These are phyloP conservation scores for Pelusios castaneus DNA, from an alignment of 2,113 vertebrate genomes.

Conservation along the genomic window DNA sequence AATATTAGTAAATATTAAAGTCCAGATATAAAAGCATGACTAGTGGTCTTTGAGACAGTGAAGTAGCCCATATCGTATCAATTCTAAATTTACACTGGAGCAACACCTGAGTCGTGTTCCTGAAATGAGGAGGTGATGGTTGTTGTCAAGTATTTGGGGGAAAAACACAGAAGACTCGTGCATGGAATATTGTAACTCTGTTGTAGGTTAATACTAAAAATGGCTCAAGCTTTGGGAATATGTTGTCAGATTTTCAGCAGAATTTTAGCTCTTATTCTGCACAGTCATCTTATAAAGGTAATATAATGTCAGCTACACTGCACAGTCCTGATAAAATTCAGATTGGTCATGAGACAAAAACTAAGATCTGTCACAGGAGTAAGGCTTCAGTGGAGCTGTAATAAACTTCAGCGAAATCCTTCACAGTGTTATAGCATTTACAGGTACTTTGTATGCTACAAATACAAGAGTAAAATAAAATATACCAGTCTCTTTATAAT, in stretches of 20 bases:
- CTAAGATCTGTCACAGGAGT: not conserved
- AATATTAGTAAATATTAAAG: not conserved
- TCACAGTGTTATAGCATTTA: not conserved
- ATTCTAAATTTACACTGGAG: not conserved
- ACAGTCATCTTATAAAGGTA: not conserved
- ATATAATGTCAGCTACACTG: not conserved
- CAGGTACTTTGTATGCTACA: not conserved
- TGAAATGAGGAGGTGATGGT: fast-evolving
- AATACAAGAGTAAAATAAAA: not conserved
- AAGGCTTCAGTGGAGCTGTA: not conserved
- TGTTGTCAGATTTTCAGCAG: fast-evolving
- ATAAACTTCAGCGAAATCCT: not conserved
- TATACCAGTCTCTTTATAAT: not conserved
- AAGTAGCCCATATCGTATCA: not conserved
- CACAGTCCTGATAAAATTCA: not conserved
- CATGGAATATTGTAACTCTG: fast-evolving
- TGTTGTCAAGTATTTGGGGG: not conserved
- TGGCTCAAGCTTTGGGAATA: not conserved
- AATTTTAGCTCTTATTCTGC: not conserved
- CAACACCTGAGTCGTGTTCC: not conserved
- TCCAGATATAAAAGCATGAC: not conserved
- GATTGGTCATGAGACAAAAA: not conserved
- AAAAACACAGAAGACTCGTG: not conserved
- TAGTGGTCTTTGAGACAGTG: not conserved
- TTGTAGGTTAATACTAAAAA: not conserved